Evolutionary conservation across 2,888 invertebrate species (phyloP).

Genomic region (Gonocerus acuteangulatus): DNA sequence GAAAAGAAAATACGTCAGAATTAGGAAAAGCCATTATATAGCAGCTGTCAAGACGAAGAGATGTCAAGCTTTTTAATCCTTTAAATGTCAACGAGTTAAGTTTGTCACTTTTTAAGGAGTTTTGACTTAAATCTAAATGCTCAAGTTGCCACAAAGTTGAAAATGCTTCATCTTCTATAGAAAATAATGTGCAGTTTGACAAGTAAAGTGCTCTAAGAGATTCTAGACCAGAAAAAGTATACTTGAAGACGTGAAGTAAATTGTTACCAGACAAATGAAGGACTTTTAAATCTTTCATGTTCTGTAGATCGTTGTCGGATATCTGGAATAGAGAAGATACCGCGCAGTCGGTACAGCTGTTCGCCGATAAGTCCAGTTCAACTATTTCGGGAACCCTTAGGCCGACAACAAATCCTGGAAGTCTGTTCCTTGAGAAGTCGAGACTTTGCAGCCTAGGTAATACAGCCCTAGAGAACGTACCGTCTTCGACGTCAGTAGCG

Average conservation of each 20-base stretch:
- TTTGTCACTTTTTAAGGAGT: not conserved
- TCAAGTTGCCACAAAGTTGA: conserved; percentile 17
- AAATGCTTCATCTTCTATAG: conserved; percentile 20
- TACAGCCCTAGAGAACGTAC: conserved; percentile 46
- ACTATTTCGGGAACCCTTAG: conserved; percentile 20
- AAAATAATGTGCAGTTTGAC: conserved; percentile 23
- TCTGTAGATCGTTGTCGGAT: not conserved
- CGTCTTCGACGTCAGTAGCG: conserved; percentile 46
- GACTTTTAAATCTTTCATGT: conserved; percentile 10
- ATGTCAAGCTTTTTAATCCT: conserved; percentile 20
- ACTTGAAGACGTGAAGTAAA: not conserved
- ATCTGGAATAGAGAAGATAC: conserved; percentile 10
- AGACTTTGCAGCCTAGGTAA: conserved; percentile 51
- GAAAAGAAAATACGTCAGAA: conserved; percentile 47
- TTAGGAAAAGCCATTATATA: conserved; percentile 42
- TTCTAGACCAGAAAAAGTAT: conserved; percentile 1
- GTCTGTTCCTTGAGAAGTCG: conserved; percentile 49
- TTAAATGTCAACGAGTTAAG: conserved; percentile 13
- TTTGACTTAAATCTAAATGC: conserved; percentile 28
- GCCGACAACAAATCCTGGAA: conserved; percentile 38
- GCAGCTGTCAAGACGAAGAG: conserved; percentile 13
- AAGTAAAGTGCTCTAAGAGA: conserved; percentile 10
- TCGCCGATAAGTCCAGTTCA: conserved; percentile 27
- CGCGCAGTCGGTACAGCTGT: conserved; percentile 11
- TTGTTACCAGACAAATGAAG: conserved; percentile 23